A percentile compares a stretch with the other conserved stretches of the same genome.
Conservation (phyloP, 2,888 invertebrate species). For the Shargacucullia verbasci region DNA sequence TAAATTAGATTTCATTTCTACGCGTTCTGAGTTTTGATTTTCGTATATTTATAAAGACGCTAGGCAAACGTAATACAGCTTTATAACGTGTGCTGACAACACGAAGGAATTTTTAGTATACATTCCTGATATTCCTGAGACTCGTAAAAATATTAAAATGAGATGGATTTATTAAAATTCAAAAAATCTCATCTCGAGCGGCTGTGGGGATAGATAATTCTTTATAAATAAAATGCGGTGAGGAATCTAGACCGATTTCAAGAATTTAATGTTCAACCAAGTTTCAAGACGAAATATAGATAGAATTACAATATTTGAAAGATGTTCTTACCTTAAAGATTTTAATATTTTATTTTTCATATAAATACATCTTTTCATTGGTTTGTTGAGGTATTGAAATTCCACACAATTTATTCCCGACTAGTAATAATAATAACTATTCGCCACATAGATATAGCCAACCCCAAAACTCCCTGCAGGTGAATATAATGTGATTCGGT, state of each 20-base stretch:
- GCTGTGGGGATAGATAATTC: conserved; percentile 47
- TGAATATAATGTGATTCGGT: conserved; percentile 32
- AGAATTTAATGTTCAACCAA: conserved; percentile 24
- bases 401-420: too few relatives aligned
- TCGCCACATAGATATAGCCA: too few relatives aligned
- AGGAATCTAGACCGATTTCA: conserved; percentile 20
- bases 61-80: conserved; percentile 44
- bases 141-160: conserved; percentile 65
- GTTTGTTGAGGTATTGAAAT: too few relatives aligned
- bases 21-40: conserved; percentile 61
- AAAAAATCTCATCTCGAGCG: conserved; percentile 62
- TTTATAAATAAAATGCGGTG: conserved; percentile 48
- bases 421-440: too few relatives aligned
- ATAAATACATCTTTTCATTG: background rate
- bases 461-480: background rate
- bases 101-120: conserved; percentile 38
- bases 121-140: conserved; percentile 42
- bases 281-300: conserved; percentile 15
- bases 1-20: conserved; percentile 76
- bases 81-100: conserved; percentile 36
- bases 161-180: conserved; percentile 67
- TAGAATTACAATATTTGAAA: conserved; percentile 9
- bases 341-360: background rate
- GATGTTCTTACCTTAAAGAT: background rate
- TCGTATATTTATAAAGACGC: conserved; percentile 51